Evolutionary conservation across 2,888 invertebrate species (phyloP), one percentile per base, ranked within the genome.

Genomic region (Drosophila pseudotakahashii): DNA sequence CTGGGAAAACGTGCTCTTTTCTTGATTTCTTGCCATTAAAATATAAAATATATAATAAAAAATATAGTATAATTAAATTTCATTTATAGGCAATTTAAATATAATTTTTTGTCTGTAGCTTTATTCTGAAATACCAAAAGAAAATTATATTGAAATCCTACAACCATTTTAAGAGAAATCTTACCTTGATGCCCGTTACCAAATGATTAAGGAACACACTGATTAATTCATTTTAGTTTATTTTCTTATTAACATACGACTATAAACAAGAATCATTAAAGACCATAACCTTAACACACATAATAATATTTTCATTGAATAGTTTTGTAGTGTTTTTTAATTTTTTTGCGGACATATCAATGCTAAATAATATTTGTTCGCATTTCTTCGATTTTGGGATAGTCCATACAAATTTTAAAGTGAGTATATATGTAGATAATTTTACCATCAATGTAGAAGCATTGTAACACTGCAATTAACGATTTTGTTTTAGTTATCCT

Each of bases 201-300:
- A 19, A 42, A 0, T 42, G 11, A 19, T 47, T 11, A 11, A 32
- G 10, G 11, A 30, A 30, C 14, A 16, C 30, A 10, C 16, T 14
- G 14, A 7, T 32, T 10, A 7, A 32, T 47, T 32, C 4, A 6
- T 47, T 47, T 47, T 47, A 10, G 14, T 47, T 47, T 30, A 16
- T 32, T 47, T 47, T 47, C 47, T 47, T 47, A 47, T 32, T 47
- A 47, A 47, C 47, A 47, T 32, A 47, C 30, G 47, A 32, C 47
- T 47, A 47, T 47, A 47, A 47, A 47, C 47, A 47, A 47, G 47
- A 47, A 47, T 47, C 47, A 14, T 47, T 47, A 14, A 47, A 47
- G 30, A 47, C 47, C 30, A 14, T 47, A 47, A 32, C 47, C 47
- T 47, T 47, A 47, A 47, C 47, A 47, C 47, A 32, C 47, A 47